Percentiles rank a stretch among this genome's conserved stretches.
phyloP scores from a whole-genome alignment of 2,113 vertebrate species.

The Choloepus hoffmanni region DNA sequence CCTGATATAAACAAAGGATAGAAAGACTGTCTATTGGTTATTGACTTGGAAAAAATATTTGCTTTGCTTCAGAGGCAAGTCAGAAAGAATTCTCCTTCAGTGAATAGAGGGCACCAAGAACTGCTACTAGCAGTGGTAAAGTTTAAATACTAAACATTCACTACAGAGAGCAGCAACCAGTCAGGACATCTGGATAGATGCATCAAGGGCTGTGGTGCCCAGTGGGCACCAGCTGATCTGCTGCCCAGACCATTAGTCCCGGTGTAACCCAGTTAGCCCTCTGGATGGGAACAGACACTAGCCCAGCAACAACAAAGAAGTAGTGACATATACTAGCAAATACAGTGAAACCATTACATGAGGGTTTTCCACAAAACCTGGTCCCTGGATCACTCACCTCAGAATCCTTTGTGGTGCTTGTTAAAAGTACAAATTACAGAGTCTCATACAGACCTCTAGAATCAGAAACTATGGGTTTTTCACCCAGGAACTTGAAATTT shows the following conservation, averaged over 20 bases:
- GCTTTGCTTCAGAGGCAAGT: not conserved
- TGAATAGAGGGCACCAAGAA: not conserved
- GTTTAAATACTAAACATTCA: not conserved
- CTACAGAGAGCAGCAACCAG: not conserved
- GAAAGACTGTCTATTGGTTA: not conserved
- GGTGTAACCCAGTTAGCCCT: not conserved
- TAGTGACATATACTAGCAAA: not conserved
- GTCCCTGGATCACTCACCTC: not conserved
- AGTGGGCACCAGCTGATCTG: not conserved
- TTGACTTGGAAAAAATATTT: not conserved
- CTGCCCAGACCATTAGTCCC: not conserved
- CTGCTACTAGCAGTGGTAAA: not conserved
- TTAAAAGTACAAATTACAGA: not conserved
- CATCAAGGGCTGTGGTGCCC: not conserved
- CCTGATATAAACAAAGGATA: not conserved
- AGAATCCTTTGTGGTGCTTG: not conserved
- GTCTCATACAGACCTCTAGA: not conserved
- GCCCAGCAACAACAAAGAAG: not conserved
- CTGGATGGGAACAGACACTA: not conserved
- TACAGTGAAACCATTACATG: not conserved
- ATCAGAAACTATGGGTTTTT: not conserved
- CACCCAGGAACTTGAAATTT: not conserved
- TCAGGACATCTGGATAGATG: not conserved
- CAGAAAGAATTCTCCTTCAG: not conserved
- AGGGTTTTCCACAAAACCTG: not conserved